Evolutionary conservation across 2,888 invertebrate genomes (phyloP).

Genomic region (Ashinkailepas kermadecensis): DNA sequence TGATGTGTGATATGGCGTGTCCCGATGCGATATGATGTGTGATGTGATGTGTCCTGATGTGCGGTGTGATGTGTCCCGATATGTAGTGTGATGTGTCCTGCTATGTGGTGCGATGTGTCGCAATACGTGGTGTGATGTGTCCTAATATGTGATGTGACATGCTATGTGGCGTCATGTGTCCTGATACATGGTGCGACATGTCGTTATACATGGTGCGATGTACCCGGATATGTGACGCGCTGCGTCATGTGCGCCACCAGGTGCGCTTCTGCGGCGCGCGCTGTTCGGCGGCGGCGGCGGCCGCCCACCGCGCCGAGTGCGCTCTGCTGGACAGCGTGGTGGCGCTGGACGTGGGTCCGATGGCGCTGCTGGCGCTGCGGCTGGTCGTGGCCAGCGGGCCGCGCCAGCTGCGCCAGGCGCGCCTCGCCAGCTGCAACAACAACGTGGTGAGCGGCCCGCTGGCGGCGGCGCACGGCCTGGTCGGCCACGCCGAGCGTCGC

Average conservation of each 20-base stretch:
- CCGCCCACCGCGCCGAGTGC: slow-evolving; percentile 36
- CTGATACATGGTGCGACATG: no score
- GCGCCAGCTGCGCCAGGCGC: not conserved
- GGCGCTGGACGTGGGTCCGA: slow-evolving; percentile 29
- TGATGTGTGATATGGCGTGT: no score
- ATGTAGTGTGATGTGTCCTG: no score
- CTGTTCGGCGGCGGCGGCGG: slow-evolving; percentile 35
- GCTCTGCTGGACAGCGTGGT: slow-evolving; percentile 31
- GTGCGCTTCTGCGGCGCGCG: slow-evolving; percentile 36
- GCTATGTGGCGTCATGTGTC: no score
- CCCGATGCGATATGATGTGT: no score
- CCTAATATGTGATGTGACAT: no score
- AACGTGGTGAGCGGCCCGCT: not conserved
- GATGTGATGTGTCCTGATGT: no score
- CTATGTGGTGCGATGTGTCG: no score
- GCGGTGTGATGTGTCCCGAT: no score
- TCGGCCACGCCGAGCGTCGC: slow-evolving; percentile 28
- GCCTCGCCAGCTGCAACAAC: not conserved
- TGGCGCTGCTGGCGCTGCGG: slow-evolving; percentile 31
- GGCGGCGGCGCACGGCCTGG: slow-evolving; percentile 29
- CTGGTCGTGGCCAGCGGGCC: not conserved
- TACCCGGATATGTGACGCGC: not conserved
- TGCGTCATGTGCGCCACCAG: slow-evolving; percentile 26
- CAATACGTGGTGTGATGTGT: no score
- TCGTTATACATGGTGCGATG: not conserved